Base-by-base conservation (phyloP, 1,140 invertebrate species). In the Drosophila azteca region DNA sequence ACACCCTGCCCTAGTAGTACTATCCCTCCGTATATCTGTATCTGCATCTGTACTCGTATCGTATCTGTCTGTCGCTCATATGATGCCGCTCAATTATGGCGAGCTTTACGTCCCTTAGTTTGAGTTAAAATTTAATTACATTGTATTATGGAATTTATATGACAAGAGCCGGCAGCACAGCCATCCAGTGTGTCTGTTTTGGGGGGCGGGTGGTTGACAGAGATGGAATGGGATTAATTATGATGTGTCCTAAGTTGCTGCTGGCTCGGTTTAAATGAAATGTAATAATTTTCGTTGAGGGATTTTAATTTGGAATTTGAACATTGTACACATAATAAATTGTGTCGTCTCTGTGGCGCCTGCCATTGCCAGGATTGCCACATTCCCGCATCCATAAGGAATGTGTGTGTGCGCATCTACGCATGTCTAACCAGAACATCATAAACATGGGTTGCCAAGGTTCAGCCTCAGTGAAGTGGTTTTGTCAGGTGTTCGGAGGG, bases 131-230 rank as follows among this genome's bases (percentile, higher is more conserved):
- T 91, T 90, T 91, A 91, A 91, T 91, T 91, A 91, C 90, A 65
- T 58, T 69, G 82, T 90, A 85, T 90, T 91, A 91, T 91, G 85
- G 76, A 91, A 91, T 91, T 91, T 91, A 91, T 91, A 91, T 90
- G 90, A 90, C 83, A 83, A 63, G 54, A 53, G 51, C 69, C 67
- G 54, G 54, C 58, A 41, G n/a, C 24, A 57, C 45, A 50, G 31
- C 15, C 51, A 60, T 6, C 22, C 62, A 51, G 49, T 54, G 31
- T 17, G 72, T 57, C 50, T 53, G 35, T 51, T 52, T 26, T 20
- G 17, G 31, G 11, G 31, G 31, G 31, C 4, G 6, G 26, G 26
- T n/a, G 29, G 29, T 15, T 48, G 41, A 29, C 50, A 24, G 63
- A 26, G 6, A 26, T 74, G 74, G 80, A 67, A 69, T 67, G 89